These are phyloP conservation scores for Porites lutea DNA, from an alignment of 64 coral and sea anemone species.

Conservation along the genomic window DNA sequence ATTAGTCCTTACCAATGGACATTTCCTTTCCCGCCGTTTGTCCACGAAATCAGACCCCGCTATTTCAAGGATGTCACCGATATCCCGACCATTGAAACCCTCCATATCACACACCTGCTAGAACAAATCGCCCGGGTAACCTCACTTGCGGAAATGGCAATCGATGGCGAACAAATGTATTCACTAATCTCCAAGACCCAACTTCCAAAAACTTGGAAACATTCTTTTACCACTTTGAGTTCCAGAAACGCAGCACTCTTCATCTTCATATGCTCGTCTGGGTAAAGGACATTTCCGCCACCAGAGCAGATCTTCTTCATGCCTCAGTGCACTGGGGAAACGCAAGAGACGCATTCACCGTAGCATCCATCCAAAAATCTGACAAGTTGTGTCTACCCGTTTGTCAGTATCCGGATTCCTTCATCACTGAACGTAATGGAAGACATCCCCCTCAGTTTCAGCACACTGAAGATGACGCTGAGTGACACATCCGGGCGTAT, in stretches of 20 bases:
- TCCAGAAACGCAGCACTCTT: too few species aligned
- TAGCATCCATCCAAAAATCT: constrained; percentile 41
- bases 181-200: neutral
- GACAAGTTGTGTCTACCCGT: neutral
- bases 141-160: neutral
- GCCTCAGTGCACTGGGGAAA: constrained; percentile 44
- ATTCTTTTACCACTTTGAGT: too few species aligned
- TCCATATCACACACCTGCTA: constrained; percentile 32
- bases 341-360: neutral
- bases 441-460: neutral
- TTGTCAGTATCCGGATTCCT: neutral
- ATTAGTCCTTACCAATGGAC: constrained; percentile 60
- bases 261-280: too few species aligned
- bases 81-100: neutral
- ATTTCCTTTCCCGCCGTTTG: constrained; percentile 35
- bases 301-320: neutral
- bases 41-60: neutral
- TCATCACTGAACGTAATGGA: neutral
- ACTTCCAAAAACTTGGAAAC: too few species aligned
- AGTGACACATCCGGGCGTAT: constrained; percentile 34
- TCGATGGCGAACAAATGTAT: neutral
- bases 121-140: neutral
- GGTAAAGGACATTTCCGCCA: too few species aligned
- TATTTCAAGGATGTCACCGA: neutral
- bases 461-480: constrained; percentile 8